phyloP scores from a whole-genome alignment of 2,797 vertebrate species.

The Taenioides sp. region DNA sequence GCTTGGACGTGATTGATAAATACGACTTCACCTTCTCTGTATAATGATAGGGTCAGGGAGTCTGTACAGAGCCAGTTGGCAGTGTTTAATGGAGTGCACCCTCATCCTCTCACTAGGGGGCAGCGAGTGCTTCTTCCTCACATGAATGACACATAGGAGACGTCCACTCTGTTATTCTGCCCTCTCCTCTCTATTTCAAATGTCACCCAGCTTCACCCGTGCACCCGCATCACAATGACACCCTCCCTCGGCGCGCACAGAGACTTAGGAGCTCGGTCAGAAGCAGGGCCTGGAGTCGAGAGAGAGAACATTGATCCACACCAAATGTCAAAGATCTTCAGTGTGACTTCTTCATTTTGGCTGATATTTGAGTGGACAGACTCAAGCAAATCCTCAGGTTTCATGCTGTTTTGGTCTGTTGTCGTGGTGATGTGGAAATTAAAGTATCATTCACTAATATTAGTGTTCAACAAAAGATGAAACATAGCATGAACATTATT shows the following conservation, averaged over 20 bases:
- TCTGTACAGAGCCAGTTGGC: not conserved
- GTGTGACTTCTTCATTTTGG: slow-evolving; percentile 2
- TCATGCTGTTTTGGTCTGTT: too few species aligned
- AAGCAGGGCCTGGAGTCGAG: not conserved
- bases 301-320: slow-evolving; percentile 4
- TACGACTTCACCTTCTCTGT: not conserved
- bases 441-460: too few species aligned
- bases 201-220: slow-evolving; percentile 2
- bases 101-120: slow-evolving; percentile 5
- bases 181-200: slow-evolving; percentile 10
- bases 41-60: not conserved
- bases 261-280: not conserved
- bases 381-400: not conserved
- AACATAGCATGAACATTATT: too few species aligned
- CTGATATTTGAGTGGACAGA: not conserved
- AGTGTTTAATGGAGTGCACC: slow-evolving; percentile 9
- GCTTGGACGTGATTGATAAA: too few species aligned
- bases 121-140: not conserved
- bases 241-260: too few species aligned
- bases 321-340: slow-evolving; percentile 13
- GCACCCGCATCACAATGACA: slow-evolving; percentile 14
- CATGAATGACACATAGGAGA: slow-evolving; percentile 5
- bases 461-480: too few species aligned
- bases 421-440: too few species aligned
- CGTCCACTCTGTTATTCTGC: slow-evolving; percentile 13